Evolutionary conservation across 2,113 vertebrate species (phyloP).

Genomic region (Leucopternis melanops): DNA sequence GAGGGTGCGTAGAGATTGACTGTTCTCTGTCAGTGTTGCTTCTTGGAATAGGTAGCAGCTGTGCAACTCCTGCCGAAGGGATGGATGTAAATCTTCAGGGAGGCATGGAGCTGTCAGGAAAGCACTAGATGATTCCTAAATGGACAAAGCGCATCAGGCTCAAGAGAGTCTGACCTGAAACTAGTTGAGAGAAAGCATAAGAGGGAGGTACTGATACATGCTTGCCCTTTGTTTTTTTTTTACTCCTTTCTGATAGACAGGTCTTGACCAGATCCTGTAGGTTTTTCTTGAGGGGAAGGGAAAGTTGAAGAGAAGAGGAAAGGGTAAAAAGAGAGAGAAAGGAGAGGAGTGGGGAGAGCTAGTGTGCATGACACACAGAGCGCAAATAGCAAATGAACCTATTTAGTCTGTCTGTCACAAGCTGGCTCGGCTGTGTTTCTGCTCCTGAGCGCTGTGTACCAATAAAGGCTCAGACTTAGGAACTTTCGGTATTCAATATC

Average conservation of each 20-base stretch:
- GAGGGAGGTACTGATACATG: not conserved
- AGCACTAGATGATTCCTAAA: not conserved
- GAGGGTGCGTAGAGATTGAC: not conserved
- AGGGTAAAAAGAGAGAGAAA: not conserved
- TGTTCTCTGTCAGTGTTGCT: not conserved
- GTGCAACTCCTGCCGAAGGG: not conserved
- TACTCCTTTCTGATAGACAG: not conserved
- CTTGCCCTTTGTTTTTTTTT: not conserved
- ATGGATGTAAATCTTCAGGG: not conserved
- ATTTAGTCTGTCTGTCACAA: not conserved
- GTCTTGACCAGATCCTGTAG: not conserved
- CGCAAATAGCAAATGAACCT: not conserved
- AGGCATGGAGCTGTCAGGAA: not conserved
- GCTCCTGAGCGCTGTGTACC: not conserved
- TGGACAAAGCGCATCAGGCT: not conserved
- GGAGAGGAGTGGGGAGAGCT: not conserved
- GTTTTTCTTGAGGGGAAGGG: not conserved
- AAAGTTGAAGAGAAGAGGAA: not conserved
- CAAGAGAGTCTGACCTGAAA: not conserved
- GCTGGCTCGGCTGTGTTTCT: not conserved
- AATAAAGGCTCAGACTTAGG: not conserved
- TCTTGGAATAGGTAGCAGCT: not conserved
- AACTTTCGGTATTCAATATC: accelerated
- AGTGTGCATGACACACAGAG: no score
- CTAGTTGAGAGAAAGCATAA: not conserved